Evolutionary conservation across 2,888 invertebrate genomes (phyloP), one percentile per base, ranked within the genome.

Genomic region (Pediacus dermestoides): DNA sequence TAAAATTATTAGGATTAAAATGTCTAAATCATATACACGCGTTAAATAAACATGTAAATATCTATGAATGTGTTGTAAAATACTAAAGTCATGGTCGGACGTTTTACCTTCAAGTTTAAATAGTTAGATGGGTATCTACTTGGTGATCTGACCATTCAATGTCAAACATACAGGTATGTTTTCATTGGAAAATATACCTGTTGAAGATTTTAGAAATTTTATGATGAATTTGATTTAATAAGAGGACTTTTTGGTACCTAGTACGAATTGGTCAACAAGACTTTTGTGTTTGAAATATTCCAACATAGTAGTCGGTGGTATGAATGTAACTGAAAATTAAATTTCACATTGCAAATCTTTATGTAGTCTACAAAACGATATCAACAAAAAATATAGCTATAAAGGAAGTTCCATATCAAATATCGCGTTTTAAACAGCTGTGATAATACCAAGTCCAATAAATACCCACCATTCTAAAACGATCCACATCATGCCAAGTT

Each of bases 401-500:
- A 57, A 48, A 63, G 61, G 64, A 64, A 62, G 62, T 61, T 46
- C 47, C 57, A 57, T 63, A 63, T 63, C 63, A 50, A 54, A 60
- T 63, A 58, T 58, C 61, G 51, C 48, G 48, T 50, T 48, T 46
- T 41, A 51, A 53, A 61, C 59, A 62, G 58, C 58, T 63, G 58
- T 52, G 59, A 60, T 59, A 62, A 61, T 49, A 53, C 48, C 50
- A 45, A 18, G 4, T 33, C n/a, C n/a, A n/a, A n/a, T n/a, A n/a
- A 31, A 18, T 8, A 28, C 35, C 28, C 10, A 39, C 28, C 27
- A 39, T 28, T 16, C 8, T n/a, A n/a, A n/a, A n/a, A n/a, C n/a
- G n/a, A n/a, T n/a, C n/a, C n/a, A n/a, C n/a, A n/a, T n/a, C n/a
- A n/a, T n/a, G n/a, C n/a, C n/a, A n/a, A n/a, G n/a, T n/a, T n/a